A percentile compares a stretch with the other conserved stretches of the same genome.
Evolutionary conservation across 1,140 invertebrate genomes (phyloP).

Genomic region (Ceratosolen solmsi): DNA sequence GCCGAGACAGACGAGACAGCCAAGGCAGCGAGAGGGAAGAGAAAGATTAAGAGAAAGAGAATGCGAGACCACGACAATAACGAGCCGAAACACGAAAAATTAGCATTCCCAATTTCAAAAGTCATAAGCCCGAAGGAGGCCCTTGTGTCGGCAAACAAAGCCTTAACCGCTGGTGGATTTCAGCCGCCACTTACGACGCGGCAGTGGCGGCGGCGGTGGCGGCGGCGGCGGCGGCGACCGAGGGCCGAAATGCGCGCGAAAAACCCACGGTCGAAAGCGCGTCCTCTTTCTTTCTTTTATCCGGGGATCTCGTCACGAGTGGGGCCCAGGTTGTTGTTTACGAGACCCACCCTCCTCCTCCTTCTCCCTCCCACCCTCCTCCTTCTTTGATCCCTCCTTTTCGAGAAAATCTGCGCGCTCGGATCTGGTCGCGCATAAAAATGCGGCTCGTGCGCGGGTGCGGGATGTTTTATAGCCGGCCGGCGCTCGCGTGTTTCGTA

Average conservation of each 20-base stretch:
- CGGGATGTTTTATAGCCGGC: conserved; percentile 56
- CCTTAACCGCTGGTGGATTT: conserved; percentile 30
- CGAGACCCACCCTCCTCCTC: too few species aligned
- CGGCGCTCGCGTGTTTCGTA: conserved; percentile 70
- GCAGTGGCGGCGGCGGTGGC: background rate
- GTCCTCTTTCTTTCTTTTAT: conserved; percentile 48
- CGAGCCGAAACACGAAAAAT: conserved; percentile 25
- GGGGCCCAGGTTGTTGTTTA: background rate
- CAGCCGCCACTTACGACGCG: background rate
- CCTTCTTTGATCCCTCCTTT: conserved; percentile 56
- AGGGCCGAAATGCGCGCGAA: background rate
- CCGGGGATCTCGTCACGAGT: conserved; percentile 11
- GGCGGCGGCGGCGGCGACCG: background rate
- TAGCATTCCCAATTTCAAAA: conserved; percentile 33
- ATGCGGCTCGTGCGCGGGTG: conserved; percentile 68
- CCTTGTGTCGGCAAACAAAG: background rate
- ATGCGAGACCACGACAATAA: background rate
- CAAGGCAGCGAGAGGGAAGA: background rate
- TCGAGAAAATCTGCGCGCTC: conserved; percentile 69
- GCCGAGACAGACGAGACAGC: background rate
- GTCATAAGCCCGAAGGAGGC: conserved; percentile 1
- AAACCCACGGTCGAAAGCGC: background rate
- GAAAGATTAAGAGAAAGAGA: background rate
- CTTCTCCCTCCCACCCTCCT: conserved; percentile 48
- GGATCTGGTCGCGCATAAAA: conserved; percentile 70